Percentiles rank a stretch among this genome's conserved stretches.
These are phyloP conservation scores for Huso huso DNA, from an alignment of 2,797 vertebrate genomes.

Conservation along the genomic window DNA sequence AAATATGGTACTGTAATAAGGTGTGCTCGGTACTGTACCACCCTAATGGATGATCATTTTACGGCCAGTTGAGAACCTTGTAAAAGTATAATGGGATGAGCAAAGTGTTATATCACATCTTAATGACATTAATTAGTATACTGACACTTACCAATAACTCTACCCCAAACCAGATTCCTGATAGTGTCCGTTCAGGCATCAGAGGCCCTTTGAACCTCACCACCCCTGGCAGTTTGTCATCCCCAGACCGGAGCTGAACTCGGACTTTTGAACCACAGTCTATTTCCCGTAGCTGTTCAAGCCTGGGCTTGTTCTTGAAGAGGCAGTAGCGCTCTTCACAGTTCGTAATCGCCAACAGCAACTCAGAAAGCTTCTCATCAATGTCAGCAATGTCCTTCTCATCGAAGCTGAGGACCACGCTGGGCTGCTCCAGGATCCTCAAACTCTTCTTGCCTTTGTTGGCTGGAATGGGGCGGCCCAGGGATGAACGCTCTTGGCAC, in stretches of 20 bases:
- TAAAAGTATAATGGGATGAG: too few relatives aligned
- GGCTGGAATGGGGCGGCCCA: slow-evolving; percentile 77
- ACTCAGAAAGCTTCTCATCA: slow-evolving; percentile 83
- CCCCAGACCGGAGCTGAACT: slow-evolving; percentile 85
- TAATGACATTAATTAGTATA: too few relatives aligned
- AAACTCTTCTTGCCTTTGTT: slow-evolving; percentile 90
- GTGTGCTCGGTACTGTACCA: too few relatives aligned
- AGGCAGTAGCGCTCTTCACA: slow-evolving; percentile 87
- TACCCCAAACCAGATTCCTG: slow-evolving; percentile 93
- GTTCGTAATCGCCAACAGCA: slow-evolving; percentile 94
- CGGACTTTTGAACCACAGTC: slow-evolving; percentile 85
- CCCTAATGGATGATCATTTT: too few relatives aligned
- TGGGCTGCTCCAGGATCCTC: slow-evolving; percentile 88
- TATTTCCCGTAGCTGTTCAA: slow-evolving; percentile 81
- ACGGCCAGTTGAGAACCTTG: too few relatives aligned
- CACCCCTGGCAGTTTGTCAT: slow-evolving; percentile 85
- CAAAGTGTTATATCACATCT: too few relatives aligned
- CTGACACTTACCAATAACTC: slow-evolving; percentile 83
- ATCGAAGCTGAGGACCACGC: slow-evolving; percentile 80
- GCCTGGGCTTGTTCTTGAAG: slow-evolving; percentile 73
- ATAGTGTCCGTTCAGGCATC: slow-evolving; percentile 80
- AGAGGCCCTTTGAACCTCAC: slow-evolving; percentile 91
- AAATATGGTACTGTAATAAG: too few relatives aligned
- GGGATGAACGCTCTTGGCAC: slow-evolving; percentile 82
- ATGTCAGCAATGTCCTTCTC: slow-evolving; percentile 87